These are phyloP conservation scores for Umimayanthus kanabou DNA, from an alignment of 92 coral and sea anemone genomes.

Conservation along the genomic window DNA sequence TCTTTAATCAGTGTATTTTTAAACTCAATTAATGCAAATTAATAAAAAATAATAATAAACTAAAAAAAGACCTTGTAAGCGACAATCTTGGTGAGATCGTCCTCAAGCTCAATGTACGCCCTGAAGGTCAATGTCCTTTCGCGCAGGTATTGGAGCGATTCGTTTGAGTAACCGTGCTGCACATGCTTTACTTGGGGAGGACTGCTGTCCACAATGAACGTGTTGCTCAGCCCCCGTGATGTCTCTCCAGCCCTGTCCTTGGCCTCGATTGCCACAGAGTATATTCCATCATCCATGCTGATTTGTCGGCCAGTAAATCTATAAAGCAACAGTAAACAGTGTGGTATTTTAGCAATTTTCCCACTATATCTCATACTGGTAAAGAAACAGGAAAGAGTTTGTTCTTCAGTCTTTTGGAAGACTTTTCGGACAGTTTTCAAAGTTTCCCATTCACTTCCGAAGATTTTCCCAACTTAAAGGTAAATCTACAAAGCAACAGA, in stretches of 20 bases:
- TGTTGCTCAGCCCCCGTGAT: conserved; percentile 72
- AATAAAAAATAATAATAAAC: too few species aligned
- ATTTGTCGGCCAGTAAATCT: conserved; percentile 79
- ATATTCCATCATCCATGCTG: conserved; percentile 79
- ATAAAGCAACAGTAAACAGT: neutral
- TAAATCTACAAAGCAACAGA: conserved; percentile 30
- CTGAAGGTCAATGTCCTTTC: conserved; percentile 47
- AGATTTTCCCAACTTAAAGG: too few species aligned
- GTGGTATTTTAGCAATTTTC: neutral
- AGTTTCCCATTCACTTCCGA: too few species aligned
- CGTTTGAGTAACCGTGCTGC: conserved; percentile 77
- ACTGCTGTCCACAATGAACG: conserved; percentile 88
- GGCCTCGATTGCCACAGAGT: conserved; percentile 87
- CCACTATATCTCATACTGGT: too few species aligned
- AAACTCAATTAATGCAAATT: too few species aligned
- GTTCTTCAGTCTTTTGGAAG: too few species aligned
- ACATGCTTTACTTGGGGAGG: conserved; percentile 70
- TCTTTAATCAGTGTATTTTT: too few species aligned
- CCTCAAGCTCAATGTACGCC: conserved; percentile 78
- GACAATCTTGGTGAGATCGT: conserved; percentile 77
- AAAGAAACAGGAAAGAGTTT: too few species aligned
- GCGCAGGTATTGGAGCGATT: conserved; percentile 45
- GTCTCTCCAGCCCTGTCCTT: conserved; percentile 85
- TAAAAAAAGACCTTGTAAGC: neutral
- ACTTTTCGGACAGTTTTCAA: too few species aligned